Evolutionary conservation across 2,797 vertebrate species (phyloP).

Genomic region (Enteromius afrohamiltoni): DNA sequence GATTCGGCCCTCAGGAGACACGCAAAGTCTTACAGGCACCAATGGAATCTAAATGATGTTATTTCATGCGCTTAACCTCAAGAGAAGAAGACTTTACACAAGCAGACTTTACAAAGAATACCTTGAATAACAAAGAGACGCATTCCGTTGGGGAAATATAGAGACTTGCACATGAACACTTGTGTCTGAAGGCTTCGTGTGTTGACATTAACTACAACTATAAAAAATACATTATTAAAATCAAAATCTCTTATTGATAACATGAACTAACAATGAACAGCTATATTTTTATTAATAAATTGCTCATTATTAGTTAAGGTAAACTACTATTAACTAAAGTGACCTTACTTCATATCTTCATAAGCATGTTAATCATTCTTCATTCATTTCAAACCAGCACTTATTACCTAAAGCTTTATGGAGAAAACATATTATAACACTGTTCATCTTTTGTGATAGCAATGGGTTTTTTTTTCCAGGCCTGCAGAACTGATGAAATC

Average conservation of each 20-base stretch:
- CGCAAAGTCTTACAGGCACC: neutral
- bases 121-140: constrained; percentile 10
- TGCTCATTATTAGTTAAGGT: no score
- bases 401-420: neutral
- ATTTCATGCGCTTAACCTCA: constrained; percentile 35
- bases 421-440: neutral
- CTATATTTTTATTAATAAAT: no score
- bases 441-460: neutral
- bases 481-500: neutral
- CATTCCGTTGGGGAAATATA: neutral
- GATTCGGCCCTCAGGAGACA: neutral
- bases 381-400: neutral
- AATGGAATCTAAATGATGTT: constrained; percentile 23
- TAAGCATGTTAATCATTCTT: neutral
- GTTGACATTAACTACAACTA: no score
- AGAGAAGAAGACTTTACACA: constrained; percentile 19
- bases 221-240: no score
- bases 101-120: constrained; percentile 5
- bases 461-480: neutral
- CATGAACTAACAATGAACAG: no score
- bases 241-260: no score
- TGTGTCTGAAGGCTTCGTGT: no score
- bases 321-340: neutral
- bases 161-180: neutral
- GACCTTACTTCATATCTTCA: neutral